Conservation (phyloP, 2,797 vertebrate species). For the Pipistrellus pygmaeus region DNA sequence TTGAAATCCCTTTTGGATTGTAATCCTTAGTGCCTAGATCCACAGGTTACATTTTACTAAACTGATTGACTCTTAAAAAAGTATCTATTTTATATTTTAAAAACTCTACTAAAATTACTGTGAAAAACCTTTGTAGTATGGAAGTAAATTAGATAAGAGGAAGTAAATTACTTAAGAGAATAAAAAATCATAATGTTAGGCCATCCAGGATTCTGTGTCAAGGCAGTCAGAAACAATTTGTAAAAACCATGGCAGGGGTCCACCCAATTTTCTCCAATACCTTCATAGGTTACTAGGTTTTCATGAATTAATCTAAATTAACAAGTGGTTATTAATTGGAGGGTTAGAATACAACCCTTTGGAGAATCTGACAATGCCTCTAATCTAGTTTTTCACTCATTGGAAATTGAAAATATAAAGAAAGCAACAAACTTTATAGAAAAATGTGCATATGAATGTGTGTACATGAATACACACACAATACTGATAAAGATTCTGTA, state of each 20-base stretch:
- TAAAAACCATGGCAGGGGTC: background rate
- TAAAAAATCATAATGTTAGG: too few species aligned
- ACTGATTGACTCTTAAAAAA: background rate
- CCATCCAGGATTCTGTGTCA: background rate
- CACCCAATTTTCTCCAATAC: background rate
- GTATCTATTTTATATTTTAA: background rate
- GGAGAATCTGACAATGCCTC: background rate
- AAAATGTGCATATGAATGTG: background rate
- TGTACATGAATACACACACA: background rate
- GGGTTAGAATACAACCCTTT: background rate
- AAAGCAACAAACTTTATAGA: background rate
- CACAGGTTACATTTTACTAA: background rate
- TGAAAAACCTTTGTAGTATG: background rate
- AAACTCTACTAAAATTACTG: background rate
- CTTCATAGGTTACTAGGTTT: background rate
- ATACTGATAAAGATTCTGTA: background rate
- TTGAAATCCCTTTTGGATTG: background rate
- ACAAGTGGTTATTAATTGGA: background rate
- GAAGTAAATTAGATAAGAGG: background rate
- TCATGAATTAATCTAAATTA: background rate
- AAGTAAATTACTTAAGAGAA: background rate
- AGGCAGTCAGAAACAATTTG: background rate
- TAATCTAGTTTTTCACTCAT: background rate
- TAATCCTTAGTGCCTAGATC: background rate
- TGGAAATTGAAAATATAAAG: constrained; percentile 6